Evolutionary conservation across 2,888 invertebrate species (phyloP), one percentile per base, ranked within the genome.

Genomic region (Noctua fimbriata): DNA sequence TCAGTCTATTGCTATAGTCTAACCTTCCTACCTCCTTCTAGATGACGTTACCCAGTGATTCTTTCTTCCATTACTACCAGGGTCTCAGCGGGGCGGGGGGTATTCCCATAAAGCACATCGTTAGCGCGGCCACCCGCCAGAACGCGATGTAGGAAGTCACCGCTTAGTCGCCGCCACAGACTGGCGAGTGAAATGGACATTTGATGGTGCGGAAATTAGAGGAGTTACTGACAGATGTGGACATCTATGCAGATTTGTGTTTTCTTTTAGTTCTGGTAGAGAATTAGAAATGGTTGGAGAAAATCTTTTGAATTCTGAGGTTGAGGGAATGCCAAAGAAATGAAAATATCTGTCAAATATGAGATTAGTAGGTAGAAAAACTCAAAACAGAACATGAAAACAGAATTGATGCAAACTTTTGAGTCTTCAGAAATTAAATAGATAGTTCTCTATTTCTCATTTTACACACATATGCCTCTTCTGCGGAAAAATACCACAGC

Each of bases 101-200:
- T 83, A 90, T 93, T 95, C 93, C 95, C 96, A 96, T 96, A 96
- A 95, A 92, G 94, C 94, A 95, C 95, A 90, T 94, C 90, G 94
- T 96, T 96, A 96, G 86, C 88, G 93, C 89, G 91, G 85, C 91
- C 96, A 96, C 92, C 91, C 92, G 94, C 94, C 95, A 95, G 93
- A 95, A 96, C 96, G 94, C 92, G 90, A 91, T 92, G 93, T 94
- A 95, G 96, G 96, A 96, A 96, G 96, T 96, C 93, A 92, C 77
- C 95, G 95, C 92, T 96, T 96, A 95, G 89, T 66, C 87, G 58
- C 49, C 24, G 82, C 28, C 67, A 18, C 4, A 18, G 47, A 36
- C 93, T 87, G 70, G 84, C 81, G 91, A 93, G 91, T 80, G 16
- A 70, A 85, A 44, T 73, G 94, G 94, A 91, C 95, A 73, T 89